Evolutionary conservation across 2,888 invertebrate genomes (phyloP), one percentile per base, ranked within the genome.

Genomic region (Polietes domitor): DNA sequence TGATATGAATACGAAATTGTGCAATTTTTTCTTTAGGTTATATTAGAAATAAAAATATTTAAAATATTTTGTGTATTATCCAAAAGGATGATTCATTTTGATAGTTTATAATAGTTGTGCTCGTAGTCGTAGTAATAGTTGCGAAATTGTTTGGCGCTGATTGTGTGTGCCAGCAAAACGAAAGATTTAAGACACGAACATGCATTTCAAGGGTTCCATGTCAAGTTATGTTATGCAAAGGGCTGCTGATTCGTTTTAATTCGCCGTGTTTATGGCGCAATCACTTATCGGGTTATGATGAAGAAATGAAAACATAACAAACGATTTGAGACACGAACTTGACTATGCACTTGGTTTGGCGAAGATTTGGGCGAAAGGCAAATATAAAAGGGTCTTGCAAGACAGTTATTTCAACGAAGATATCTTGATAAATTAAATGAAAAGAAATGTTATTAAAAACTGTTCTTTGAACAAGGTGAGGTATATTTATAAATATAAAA

Each of bases 121-220:
- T n/a, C n/a, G n/a, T n/a, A n/a, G n/a, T n/a, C 1, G 26, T 26
- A 26, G 26, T n/a, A 65, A 15, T 41, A 41, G 37, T 63, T 32
- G 32, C 37, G 12, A 63, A 32, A 32, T 63, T 17, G 4, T 21
- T 65, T 65, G 21, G 21, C 17, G 17, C 6, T 37, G 41, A 41
- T 58, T 26, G 1, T 26, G 47, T 24, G 19, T 32, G 21, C 17
- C 21, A 12, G 32, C 1, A 65, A 65, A 41, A 37, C 65, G 19
- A 58, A 26, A 58, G 58, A 37, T 5, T 65, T 37, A 41, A 65
- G 21, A 68, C 68, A 68, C 43, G 68, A 68, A 41, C 21, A 15
- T 43, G 24, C 28, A 12, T 24, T 63, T 63, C 53, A 55, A 21
- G 21, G 19, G 53, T 55, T 55, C 21, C 19, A 10, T 12, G 21